Conservation (phyloP, 2,888 invertebrate species). For the Zelleria hepariella region DNA sequence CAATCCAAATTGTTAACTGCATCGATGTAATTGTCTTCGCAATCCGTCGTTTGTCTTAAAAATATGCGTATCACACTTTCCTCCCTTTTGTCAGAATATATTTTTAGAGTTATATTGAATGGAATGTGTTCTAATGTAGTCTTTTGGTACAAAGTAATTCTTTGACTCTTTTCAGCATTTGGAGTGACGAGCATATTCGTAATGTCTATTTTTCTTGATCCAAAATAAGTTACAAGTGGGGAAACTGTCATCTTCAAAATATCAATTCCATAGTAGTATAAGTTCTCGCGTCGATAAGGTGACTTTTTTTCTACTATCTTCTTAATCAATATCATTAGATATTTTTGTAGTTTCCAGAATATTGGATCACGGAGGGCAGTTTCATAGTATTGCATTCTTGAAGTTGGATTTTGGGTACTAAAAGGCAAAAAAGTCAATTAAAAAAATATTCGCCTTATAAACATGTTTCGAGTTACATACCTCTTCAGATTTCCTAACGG, state of each 20-base stretch:
- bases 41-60: background rate
- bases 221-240: constrained; percentile 1
- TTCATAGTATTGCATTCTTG: constrained; percentile 1
- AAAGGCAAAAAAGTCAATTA: background rate
- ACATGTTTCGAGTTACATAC: background rate
- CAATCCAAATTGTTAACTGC: background rate
- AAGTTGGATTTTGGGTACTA: background rate
- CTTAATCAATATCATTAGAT: background rate
- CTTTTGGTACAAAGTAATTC: background rate
- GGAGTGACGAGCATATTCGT: background rate
- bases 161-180: background rate
- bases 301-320: background rate
- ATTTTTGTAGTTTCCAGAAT: constrained; percentile 3
- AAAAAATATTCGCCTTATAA: background rate
- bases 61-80: constrained; percentile 3
- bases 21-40: background rate
- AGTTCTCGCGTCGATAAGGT: constrained; percentile 1
- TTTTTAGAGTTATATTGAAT: constrained; percentile 2
- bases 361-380: constrained; percentile 4
- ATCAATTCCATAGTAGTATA: constrained; percentile 5
- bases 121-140: background rate
- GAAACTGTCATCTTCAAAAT: background rate
- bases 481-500: background rate
- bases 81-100: background rate
- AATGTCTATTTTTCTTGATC: background rate